Percentiles rank a stretch among this genome's conserved stretches.
phyloP scores from a whole-genome alignment of 1,140 invertebrate genomes.

The Leucophenga varia region DNA sequence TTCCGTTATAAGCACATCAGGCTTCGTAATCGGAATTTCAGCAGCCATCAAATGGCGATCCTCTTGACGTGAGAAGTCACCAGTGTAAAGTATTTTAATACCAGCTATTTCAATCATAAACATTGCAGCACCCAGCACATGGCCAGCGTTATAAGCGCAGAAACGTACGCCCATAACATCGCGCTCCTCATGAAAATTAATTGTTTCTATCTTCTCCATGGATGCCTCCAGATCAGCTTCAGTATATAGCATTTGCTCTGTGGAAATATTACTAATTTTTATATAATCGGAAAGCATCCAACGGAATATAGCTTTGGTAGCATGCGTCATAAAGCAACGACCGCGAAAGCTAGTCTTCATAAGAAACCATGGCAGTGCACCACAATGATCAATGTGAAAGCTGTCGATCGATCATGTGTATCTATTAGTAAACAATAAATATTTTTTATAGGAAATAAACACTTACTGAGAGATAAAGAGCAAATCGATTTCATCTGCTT shows the following conservation, averaged over 20 bases:
- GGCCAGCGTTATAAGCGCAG: constrained; percentile 98
- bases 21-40: constrained; percentile 93
- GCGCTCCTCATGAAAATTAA: constrained; percentile 98
- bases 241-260: constrained; percentile 96
- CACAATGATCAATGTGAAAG: constrained; percentile 99
- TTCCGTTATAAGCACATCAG: constrained; percentile 97
- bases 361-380: constrained; percentile 97
- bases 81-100: constrained; percentile 95
- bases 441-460: background rate
- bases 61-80: constrained; percentile 98
- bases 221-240: constrained; percentile 95
- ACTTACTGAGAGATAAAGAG: constrained; percentile 93
- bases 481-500: constrained; percentile 96
- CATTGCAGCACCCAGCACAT: constrained; percentile 99
- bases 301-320: constrained; percentile 98
- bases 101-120: constrained; percentile 99
- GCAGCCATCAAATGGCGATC: constrained; percentile 99
- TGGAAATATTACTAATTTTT: constrained; percentile 97
- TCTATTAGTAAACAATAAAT: constrained; percentile 3
- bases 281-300: constrained; percentile 99
- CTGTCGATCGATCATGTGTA: constrained; percentile 59
- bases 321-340: constrained; percentile 99
- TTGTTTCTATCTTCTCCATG: constrained; percentile 98
- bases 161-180: constrained; percentile 96
- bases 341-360: constrained; percentile 98